Evolutionary conservation across 2,888 invertebrate genomes (phyloP), one percentile per base, ranked within the genome.

Genomic region (Andrena camellia): DNA sequence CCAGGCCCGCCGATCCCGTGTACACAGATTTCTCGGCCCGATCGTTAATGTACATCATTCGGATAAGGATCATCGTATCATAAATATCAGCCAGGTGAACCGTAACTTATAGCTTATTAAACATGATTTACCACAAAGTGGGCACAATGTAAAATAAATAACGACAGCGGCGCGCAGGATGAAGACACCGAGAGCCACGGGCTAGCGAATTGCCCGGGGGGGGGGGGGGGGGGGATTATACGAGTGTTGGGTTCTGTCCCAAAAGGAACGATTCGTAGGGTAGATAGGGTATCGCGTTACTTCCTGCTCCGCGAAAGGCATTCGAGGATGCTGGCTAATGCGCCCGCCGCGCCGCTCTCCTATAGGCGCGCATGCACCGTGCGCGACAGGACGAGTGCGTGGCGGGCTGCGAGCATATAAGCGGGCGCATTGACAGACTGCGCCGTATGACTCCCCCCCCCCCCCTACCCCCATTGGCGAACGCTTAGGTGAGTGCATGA

Each of bases 401-500:
- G 66, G 64, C 68, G 68, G 57, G 69, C 78, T 17, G 54, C 54
- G 72, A 85, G 84, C 86, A 87, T 81, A 86, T 60, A 82, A 81
- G 68, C 72, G 70, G 57, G 79, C 42, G 83, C 83, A 88, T 81
- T 81, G 84, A 87, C 84, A 83, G 76, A 62, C 78, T 54, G 33
- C 71, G 50, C 67, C 74, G 67, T 79, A 72, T 70, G 84, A 78
- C 75, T 87, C 70, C 33, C 68, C 4, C 4, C 42, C 13, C 42
- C 33, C 62, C 1, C 7, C 33, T 2, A 3, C 42, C 66, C 0
- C 73, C 72, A 79, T 71, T 57, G 82, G 69, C 60, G 78, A 78
- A 75, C 74, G 81, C 73, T 69, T 72, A 76, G 87, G 57, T 81
- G 86, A 86, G 83, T 35, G 84, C 81, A 78, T 78, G 86, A 86